Evolutionary conservation across 2,888 invertebrate species (phyloP).

Genomic region (Chloroclysta siterata): DNA sequence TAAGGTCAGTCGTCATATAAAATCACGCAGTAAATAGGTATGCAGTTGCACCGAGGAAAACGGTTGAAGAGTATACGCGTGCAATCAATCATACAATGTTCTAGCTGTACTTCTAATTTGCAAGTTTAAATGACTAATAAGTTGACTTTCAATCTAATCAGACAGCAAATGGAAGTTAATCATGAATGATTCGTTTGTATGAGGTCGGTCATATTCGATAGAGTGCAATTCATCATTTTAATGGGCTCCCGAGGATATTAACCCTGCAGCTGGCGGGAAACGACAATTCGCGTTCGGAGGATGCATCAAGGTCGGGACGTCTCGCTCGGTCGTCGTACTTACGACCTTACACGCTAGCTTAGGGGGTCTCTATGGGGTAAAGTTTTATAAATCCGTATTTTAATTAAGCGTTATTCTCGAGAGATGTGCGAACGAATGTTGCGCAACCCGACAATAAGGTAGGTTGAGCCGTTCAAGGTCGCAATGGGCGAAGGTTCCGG

Average conservation of each 20-base stretch:
- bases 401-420: slow-evolving; percentile 63
- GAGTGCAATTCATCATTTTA: slow-evolving; percentile 49
- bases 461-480: slow-evolving; percentile 84
- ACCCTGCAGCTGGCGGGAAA: slow-evolving; percentile 65
- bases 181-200: slow-evolving; percentile 37
- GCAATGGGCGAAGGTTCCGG: slow-evolving; percentile 80
- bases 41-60: slow-evolving; percentile 21
- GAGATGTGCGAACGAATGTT: slow-evolving; percentile 58
- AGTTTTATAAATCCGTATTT: slow-evolving; percentile 46
- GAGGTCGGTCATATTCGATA: slow-evolving; percentile 39
- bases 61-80: slow-evolving; percentile 17
- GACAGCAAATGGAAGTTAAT: slow-evolving; percentile 35
- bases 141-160: slow-evolving; percentile 45
- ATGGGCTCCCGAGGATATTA: slow-evolving; percentile 62
- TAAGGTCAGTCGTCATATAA: slow-evolving; percentile 40
- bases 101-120: slow-evolving; percentile 23
- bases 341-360: slow-evolving; percentile 60
- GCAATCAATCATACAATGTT: slow-evolving; percentile 19
- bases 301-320: slow-evolving; percentile 75
- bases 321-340: slow-evolving; percentile 71
- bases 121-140: slow-evolving; percentile 23
- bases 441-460: slow-evolving; percentile 78
- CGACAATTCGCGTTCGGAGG: slow-evolving; percentile 61
- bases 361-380: slow-evolving; percentile 45
- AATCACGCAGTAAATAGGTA: slow-evolving; percentile 28